Evolutionary conservation across 2,113 vertebrate genomes (phyloP), one percentile per base, ranked within the genome.

Genomic region (Cichladusa arquata): DNA sequence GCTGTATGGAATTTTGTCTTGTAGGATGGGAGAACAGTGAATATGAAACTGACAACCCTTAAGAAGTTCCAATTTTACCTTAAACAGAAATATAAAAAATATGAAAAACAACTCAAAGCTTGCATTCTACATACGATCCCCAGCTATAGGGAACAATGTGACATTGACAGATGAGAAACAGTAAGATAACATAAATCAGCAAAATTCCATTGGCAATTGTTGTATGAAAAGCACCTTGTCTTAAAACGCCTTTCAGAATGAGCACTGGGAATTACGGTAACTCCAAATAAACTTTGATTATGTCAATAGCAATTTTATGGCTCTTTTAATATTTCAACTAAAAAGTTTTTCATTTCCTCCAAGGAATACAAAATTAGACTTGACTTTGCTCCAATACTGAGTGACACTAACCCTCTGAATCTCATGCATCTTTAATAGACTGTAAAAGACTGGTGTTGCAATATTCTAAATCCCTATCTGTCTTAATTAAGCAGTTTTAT

Each of bases 1-100:
- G 97, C 97, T 97, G 97, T 97, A 97, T 97, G 97, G 97, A 97
- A 97, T 97, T 97, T 97, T 97, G 95, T 97, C 97, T 97, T 97
- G 95, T 94, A 97, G 93, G 90, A 96, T 88, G 95, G 94, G 83
- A 94, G 73, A 96, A 93, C 64, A 96, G 84, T 81, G 90, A 86
- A 88, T 70, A 76, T 92, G 74, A 88, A 90, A 83, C 80, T 83
- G 72, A 93, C 60, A 90, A 93, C 77, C 74, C 69, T 86, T 92
- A 14, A 60, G 78, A 90, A 91, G 26, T 81, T 93, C 56, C 31
- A 84, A 74, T 81, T 86, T 95, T 69, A 83, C 56, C 72, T 76
- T 79, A 73, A 89, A 86, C 58, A 88, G 76, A 95, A 83, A 56
- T 65, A 76, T 11, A 20, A 28, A 53, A 82, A 93, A 74, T 60